Evolutionary conservation across 2,888 invertebrate genomes (phyloP), one percentile per base, ranked within the genome.

Genomic region (Lymantria monacha): DNA sequence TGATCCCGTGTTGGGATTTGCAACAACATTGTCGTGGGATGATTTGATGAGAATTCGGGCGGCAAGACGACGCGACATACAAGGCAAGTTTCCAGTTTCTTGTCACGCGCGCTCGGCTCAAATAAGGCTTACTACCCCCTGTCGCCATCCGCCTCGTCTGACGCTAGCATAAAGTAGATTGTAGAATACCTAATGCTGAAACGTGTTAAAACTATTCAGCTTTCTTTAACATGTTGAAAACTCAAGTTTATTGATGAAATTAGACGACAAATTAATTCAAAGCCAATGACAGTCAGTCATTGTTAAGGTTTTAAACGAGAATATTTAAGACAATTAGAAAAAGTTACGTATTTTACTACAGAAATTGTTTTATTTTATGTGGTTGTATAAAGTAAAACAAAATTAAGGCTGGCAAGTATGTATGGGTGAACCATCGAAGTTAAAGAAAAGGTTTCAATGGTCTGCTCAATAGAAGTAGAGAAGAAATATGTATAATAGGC

Each of bases 21-120:
- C 84, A 76, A 76, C 83, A 76, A 85, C 87, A 87, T 83, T 88
- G 87, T 86, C 83, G 84, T 79, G 81, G 79, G 79, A 84, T 87
- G 85, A 85, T 88, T 87, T 88, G 90, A 89, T 87, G 89, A 87
- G 88, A 88, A 87, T 85, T 85, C 82, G 78, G 82, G 78, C 73
- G 80, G 73, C 78, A 80, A 83, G 81, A 74, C 79, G 79, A 74
- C 79, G 74, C 82, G 81, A 81, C 81, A 84, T 79, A 87, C 84
- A 81, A 83, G 83, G 70, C 72, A 70, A 76, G 83, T 79, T 88
- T 87, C 83, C 81, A 85, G 85, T 90, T 90, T 90, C 90, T 76
- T 74, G 89, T 90, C 89, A 90, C 90, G 90, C 87, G 83, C 88
- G 78, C 79, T 65, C 74, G 84, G 76, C 85, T 85, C 86, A 86